Evolutionary conservation across 2,888 invertebrate genomes (phyloP).

Genomic region (Camponotus fellah): DNA sequence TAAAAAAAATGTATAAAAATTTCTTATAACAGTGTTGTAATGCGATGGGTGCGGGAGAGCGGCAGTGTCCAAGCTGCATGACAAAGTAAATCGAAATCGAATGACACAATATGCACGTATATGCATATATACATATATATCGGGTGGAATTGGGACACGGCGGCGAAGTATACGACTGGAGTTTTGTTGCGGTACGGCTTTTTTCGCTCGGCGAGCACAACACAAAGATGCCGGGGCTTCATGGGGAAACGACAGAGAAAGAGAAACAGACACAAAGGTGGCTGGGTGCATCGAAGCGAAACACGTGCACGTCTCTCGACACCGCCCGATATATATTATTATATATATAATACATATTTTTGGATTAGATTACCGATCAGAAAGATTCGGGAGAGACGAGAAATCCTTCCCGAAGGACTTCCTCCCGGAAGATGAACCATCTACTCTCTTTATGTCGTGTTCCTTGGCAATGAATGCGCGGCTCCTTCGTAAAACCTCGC

Average conservation of each 20-base stretch:
- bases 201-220: constrained; percentile 57
- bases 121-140: constrained; percentile 40
- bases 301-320: constrained; percentile 67
- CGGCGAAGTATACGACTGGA: constrained; percentile 64
- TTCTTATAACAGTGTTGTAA: not conserved
- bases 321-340: not conserved
- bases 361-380: not conserved
- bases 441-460: not conserved
- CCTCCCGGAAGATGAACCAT: constrained; percentile 3
- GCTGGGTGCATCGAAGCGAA: constrained; percentile 78
- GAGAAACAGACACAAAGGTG: constrained; percentile 76
- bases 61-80: constrained; percentile 42
- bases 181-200: constrained; percentile 66
- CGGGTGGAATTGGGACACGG: constrained; percentile 77
- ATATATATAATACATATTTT: not conserved
- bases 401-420: constrained; percentile 3
- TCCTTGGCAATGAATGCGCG: not conserved
- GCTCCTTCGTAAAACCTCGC: not conserved
- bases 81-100: constrained; percentile 73
- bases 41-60: constrained; percentile 16
- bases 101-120: constrained; percentile 73
- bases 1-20: not conserved
- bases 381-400: not conserved
- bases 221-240: constrained; percentile 5
- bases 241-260: constrained; percentile 43